Base-by-base conservation (phyloP, 2,888 invertebrate species). In the Ichneumoninae sp. region DNA sequence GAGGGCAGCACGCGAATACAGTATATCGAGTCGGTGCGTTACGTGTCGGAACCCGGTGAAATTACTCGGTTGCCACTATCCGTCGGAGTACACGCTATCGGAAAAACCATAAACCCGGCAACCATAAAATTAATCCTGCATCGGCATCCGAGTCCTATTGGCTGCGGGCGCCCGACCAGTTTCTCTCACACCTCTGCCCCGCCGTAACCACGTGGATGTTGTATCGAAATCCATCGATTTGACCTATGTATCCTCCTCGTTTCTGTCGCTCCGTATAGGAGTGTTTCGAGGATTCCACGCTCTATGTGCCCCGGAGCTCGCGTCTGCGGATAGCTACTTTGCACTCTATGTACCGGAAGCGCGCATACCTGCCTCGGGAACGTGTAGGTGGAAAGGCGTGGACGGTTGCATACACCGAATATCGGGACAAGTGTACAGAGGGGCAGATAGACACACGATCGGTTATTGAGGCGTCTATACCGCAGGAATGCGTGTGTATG, bases 71-170 rank as follows among this genome's bases (percentile, higher is more conserved):
- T 22, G 54, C 36, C 5, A n/a, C 52, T n/a, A 19, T n/a, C 40
- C 33, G 30, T 36, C 33, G 36, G 72, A 68, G 71, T 40, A 75
- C 75, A 52, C 62, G 71, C 83, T 86, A 87, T 87, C 83, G 87
- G 87, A 86, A 87, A 86, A 87, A 85, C 86, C 85, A 86, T 87
- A 85, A 86, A 87, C 71, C 86, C 65, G 44, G 76, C 76, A 77
- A 80, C 86, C 79, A 86, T 87, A 84, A 86, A 86, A 87, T 87
- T 85, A 87, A 86, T 86, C 83, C 83, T 69, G 69, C 54, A 57
- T 65, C 65, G 60, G 62, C 30, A 68, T 82, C 36, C 62, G 52
- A 68, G 36, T 74, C 44, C 57, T 47, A 47, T 26, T 62, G 33
- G 33, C 54, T 68, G 65, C 80, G 75, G 77, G 60, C 66, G 69